Conservation (phyloP, 92 coral and sea anemone species). For the Isaurus tuberculatus region DNA sequence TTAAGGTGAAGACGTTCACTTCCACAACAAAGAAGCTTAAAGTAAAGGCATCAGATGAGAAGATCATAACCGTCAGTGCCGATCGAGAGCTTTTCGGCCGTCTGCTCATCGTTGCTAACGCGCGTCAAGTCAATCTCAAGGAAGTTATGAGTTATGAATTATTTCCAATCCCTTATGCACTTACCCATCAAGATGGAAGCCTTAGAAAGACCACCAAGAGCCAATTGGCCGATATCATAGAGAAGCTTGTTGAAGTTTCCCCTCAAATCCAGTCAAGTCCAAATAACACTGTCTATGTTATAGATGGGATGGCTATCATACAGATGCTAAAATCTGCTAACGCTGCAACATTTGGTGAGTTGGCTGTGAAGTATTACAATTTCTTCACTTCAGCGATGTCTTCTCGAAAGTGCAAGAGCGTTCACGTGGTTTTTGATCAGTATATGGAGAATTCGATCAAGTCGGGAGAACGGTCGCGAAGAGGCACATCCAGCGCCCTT, state of each 20-base stretch:
- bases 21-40: neutral
- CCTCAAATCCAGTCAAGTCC: conserved; percentile 9
- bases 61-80: conserved; percentile 37
- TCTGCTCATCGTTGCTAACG: conserved; percentile 49
- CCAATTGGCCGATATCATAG: neutral
- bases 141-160: conserved; percentile 50
- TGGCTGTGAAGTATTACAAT: conserved; percentile 36
- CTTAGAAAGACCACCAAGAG: conserved; percentile 42
- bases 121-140: conserved; percentile 24
- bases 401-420: conserved; percentile 27
- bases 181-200: conserved; percentile 30
- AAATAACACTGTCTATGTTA: conserved; percentile 3
- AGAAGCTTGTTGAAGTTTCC: neutral
- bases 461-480: conserved; percentile 49
- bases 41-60: conserved; percentile 2
- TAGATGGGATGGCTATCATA: conserved; percentile 60
- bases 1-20: neutral
- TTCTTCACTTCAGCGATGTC: conserved; percentile 27
- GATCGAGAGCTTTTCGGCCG: conserved; percentile 34
- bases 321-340: conserved; percentile 57
- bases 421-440: conserved; percentile 57
- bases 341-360: conserved; percentile 52
- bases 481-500: conserved; percentile 48
- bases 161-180: conserved; percentile 4
- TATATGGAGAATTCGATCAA: conserved; percentile 47